A percentile compares a stretch with the other conserved stretches of the same genome.
Conservation (phyloP, 2,888 invertebrate species). For the Cantharis nigra region DNA sequence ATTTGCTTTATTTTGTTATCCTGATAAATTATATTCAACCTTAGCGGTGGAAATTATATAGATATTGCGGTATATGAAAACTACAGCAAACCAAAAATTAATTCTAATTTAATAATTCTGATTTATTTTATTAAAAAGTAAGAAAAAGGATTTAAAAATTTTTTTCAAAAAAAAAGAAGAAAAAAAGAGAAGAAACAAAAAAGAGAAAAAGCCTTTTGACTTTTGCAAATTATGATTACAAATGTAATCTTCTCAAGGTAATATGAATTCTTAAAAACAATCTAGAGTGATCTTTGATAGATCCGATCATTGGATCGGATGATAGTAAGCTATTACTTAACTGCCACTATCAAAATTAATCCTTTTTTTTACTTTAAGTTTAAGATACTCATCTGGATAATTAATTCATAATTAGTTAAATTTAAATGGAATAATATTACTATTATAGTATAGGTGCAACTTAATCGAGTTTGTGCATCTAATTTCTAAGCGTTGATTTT, state of each 20-base stretch:
- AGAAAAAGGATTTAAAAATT: too few species aligned
- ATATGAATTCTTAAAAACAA: too few species aligned
- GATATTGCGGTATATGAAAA: too few species aligned
- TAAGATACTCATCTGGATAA: background rate
- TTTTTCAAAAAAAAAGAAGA: too few species aligned
- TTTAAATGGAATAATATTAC: background rate
- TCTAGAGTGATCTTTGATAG: too few species aligned
- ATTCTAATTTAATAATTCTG: too few species aligned
- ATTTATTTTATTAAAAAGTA: too few species aligned
- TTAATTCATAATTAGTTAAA: background rate
- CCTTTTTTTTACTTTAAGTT: background rate
- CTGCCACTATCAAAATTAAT: background rate
- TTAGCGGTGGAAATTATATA: background rate
- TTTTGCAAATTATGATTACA: too few species aligned
- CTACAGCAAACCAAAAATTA: too few species aligned
- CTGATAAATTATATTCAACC: background rate
- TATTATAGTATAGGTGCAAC: background rate
- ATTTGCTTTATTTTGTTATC: background rate
- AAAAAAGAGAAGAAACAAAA: too few species aligned
- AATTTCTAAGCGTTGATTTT: background rate
- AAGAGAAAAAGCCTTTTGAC: too few species aligned
- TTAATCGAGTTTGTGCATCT: background rate
- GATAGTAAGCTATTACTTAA: background rate
- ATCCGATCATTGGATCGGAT: background rate
- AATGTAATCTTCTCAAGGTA: too few species aligned